Conservation (phyloP, 1,140 invertebrate species). For the Penaeus indicus region DNA sequence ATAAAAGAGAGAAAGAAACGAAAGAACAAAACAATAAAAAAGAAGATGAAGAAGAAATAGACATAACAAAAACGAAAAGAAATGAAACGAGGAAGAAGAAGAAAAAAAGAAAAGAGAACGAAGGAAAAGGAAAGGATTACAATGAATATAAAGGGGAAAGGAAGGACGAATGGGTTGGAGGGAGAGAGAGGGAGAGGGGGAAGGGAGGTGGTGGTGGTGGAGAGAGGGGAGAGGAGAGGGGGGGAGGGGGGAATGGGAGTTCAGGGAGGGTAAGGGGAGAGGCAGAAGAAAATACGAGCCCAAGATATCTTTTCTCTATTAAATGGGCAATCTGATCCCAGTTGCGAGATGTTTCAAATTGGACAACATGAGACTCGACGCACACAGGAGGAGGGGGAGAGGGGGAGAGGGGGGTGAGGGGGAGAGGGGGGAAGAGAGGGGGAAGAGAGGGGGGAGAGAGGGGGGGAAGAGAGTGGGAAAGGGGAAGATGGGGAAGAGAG, state of each 20-base stretch:
- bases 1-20: no score
- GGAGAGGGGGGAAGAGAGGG: no score
- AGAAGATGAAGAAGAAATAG: no score
- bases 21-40: no score
- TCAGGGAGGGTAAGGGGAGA: background rate
- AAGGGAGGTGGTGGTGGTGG: background rate
- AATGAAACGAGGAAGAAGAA: no score
- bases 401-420: no score
- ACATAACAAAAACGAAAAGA: no score
- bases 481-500: no score
- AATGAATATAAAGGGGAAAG: background rate
- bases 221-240: background rate
- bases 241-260: background rate
- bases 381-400: background rate
- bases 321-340: constrained; percentile 22
- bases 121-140: background rate
- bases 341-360: constrained; percentile 22
- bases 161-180: background rate
- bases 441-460: no score
- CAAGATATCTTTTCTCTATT: constrained; percentile 18
- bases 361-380: constrained; percentile 8
- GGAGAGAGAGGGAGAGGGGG: background rate
- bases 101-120: background rate
- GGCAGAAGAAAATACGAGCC: background rate
- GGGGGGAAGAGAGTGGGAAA: no score